Percentiles rank a stretch among this genome's conserved stretches.
These are phyloP conservation scores for Sinocyclocheilus rhinocerous DNA, from an alignment of 2,113 vertebrate genomes.

Conservation along the genomic window DNA sequence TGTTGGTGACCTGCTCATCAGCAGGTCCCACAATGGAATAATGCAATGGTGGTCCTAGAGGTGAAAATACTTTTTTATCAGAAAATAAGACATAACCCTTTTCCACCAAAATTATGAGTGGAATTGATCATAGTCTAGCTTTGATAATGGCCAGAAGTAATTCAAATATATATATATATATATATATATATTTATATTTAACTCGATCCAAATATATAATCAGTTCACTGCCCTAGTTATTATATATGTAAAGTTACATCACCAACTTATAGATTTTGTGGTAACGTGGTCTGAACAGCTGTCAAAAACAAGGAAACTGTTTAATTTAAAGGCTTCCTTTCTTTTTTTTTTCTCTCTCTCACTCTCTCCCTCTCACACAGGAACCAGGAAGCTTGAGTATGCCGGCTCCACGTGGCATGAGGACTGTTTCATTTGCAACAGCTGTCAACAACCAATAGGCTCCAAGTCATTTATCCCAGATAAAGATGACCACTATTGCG, in stretches of 20 bases:
- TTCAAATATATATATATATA: no score
- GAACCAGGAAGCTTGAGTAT: slow-evolving; percentile 96
- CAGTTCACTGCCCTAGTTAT: not conserved
- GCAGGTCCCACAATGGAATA: not conserved
- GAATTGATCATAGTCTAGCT: no score
- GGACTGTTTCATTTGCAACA: slow-evolving; percentile 94
- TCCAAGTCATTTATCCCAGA: slow-evolving; percentile 98
- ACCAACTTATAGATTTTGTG: not conserved
- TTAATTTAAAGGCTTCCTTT: slow-evolving; percentile 17
- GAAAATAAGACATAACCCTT: not conserved
- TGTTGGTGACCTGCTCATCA: not conserved
- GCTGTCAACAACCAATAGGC: slow-evolving; percentile 95
- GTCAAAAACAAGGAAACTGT: not conserved
- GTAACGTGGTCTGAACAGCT: not conserved
- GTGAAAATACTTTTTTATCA: not conserved
- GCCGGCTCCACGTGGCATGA: slow-evolving; percentile 95
- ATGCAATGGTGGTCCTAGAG: slow-evolving; percentile 1
- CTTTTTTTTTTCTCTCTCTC: not conserved
- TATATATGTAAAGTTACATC: not conserved
- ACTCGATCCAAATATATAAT: no score
- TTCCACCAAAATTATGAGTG: not conserved
- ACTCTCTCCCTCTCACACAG: slow-evolving; percentile 66
- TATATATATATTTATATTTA: no score
- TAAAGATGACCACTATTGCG: slow-evolving; percentile 95
- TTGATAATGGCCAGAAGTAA: no score